Evolutionary conservation across 2,888 invertebrate species (phyloP).

Genomic region (Stenoptilia bipunctidactyla): DNA sequence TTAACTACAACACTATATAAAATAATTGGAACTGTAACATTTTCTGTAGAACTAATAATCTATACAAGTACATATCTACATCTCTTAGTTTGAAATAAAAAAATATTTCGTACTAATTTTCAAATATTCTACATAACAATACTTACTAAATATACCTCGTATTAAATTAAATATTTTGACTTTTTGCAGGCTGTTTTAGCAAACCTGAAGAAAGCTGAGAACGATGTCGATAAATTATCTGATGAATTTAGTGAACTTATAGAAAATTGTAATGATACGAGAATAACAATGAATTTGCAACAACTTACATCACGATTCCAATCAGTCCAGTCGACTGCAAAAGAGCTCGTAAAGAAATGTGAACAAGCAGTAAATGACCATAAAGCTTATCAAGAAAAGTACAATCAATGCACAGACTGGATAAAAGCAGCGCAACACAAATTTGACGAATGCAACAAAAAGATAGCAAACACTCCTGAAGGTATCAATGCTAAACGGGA

Average conservation of each 20-base stretch:
- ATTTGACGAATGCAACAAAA: slow-evolving; percentile 76
- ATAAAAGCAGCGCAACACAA: slow-evolving; percentile 80
- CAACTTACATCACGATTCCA: slow-evolving; percentile 92
- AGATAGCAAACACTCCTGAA: slow-evolving; percentile 75
- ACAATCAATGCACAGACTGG: slow-evolving; percentile 87
- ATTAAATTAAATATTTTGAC: slow-evolving; percentile 1
- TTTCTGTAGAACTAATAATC: too few species aligned
- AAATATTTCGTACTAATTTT: neutral
- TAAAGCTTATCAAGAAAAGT: slow-evolving; percentile 83
- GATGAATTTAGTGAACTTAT: slow-evolving; percentile 89
- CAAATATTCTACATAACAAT: too few species aligned
- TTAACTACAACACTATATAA: neutral
- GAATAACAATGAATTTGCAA: slow-evolving; percentile 89
- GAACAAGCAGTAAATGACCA: slow-evolving; percentile 90
- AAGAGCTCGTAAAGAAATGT: slow-evolving; percentile 92
- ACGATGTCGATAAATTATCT: slow-evolving; percentile 87
- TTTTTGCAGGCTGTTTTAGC: slow-evolving; percentile 78
- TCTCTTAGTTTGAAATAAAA: too few species aligned
- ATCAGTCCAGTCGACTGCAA: slow-evolving; percentile 88
- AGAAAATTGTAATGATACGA: slow-evolving; percentile 87
- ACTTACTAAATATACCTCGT: too few species aligned
- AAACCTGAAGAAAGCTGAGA: slow-evolving; percentile 85
- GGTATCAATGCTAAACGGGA: slow-evolving; percentile 78
- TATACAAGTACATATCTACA: too few species aligned
- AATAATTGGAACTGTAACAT: neutral